Conservation (phyloP, 2,113 vertebrate genomes). For the Rafetus swinhoei region DNA sequence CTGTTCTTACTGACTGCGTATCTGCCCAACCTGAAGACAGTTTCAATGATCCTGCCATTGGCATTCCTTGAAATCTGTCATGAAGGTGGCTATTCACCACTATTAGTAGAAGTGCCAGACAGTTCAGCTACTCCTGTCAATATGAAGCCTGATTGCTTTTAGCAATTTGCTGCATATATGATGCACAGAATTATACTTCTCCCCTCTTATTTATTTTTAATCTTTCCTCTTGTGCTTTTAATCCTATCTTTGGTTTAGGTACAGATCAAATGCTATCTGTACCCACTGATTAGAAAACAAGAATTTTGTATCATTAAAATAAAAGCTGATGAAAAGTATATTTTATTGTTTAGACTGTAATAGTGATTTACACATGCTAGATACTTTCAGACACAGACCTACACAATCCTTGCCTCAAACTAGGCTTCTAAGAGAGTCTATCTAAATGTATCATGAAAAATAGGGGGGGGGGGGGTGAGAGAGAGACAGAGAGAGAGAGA, state of each 20-base stretch:
- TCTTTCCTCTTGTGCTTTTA: not conserved
- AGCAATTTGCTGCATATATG: constrained; percentile 2
- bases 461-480: too few species aligned
- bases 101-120: not conserved
- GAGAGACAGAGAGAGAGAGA: too few species aligned
- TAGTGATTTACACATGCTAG: not conserved
- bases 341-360: not conserved
- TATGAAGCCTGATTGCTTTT: constrained; percentile 8
- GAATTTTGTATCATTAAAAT: not conserved
- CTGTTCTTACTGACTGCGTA: constrained; percentile 15
- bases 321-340: not conserved
- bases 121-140: constrained; percentile 5
- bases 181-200: constrained; percentile 33
- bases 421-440: not conserved
- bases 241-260: not conserved
- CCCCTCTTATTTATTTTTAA: constrained; percentile 34
- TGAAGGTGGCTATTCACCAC: not conserved
- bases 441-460: not conserved
- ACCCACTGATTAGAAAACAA: not conserved
- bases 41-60: not conserved
- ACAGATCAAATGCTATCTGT: not conserved
- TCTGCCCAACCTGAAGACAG: not conserved
- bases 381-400: not conserved
- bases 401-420: not conserved
- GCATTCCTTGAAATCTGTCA: not conserved